Conservation (phyloP, 2,888 invertebrate species). For the Drepana falcataria region DNA sequence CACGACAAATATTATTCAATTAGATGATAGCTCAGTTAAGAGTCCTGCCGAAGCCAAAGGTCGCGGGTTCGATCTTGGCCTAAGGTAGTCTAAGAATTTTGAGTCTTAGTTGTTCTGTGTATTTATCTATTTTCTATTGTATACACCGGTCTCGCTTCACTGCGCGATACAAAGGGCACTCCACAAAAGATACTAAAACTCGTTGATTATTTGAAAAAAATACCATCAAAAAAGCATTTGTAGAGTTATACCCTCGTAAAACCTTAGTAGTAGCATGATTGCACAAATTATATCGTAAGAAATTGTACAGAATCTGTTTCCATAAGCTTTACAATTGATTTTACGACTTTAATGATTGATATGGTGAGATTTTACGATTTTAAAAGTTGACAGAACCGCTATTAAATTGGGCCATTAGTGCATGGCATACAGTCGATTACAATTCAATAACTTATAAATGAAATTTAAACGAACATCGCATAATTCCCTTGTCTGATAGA, state of each 20-base stretch:
- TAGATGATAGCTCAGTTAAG: no score
- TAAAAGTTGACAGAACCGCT: not conserved
- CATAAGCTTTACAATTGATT: slow-evolving; percentile 1
- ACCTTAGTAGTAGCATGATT: slow-evolving; percentile 22
- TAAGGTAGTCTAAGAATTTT: no score
- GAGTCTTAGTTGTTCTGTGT: no score
- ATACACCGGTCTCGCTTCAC: no score
- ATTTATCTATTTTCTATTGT: no score
- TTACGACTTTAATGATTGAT: not conserved
- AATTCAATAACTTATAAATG: no score
- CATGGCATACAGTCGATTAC: not conserved
- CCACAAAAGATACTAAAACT: not conserved
- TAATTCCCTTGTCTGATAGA: no score
- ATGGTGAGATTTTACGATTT: not conserved
- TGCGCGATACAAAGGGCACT: no score
- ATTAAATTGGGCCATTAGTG: not conserved
- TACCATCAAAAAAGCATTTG: slow-evolving; percentile 21
- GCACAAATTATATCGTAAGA: slow-evolving; percentile 32
- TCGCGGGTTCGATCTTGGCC: no score
- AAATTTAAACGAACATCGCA: no score
- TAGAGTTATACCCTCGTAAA: slow-evolving; percentile 26
- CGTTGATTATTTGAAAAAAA: not conserved
- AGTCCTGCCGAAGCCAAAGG: no score
- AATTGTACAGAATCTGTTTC: slow-evolving; percentile 27
- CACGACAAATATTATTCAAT: no score